Evolutionary conservation across 2,888 invertebrate genomes (phyloP).

Genomic region (Melanchra persicariae): DNA sequence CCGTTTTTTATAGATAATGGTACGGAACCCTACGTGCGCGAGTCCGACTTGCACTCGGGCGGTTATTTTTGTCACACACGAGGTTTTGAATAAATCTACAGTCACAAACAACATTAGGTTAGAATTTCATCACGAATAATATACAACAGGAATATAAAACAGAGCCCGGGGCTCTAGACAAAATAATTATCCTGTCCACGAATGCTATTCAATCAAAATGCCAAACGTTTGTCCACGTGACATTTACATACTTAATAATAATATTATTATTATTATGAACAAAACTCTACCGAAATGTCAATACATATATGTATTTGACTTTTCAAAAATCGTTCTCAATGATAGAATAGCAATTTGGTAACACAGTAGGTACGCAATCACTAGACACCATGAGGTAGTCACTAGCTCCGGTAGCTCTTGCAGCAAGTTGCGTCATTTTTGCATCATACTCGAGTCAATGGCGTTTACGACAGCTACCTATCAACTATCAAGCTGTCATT

Average conservation of each 20-base stretch:
- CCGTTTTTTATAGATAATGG: no score
- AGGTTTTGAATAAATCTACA: neutral
- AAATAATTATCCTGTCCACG: no score
- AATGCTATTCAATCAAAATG: no score
- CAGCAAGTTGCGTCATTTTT: slow-evolving; percentile 51
- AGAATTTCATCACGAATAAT: neutral
- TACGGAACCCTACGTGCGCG: no score
- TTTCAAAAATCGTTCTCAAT: neutral
- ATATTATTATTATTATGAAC: no score
- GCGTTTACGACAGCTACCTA: slow-evolving; percentile 30
- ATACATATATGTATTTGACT: neutral
- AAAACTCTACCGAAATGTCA: no score
- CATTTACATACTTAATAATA: no score
- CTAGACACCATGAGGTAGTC: neutral
- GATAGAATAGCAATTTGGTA: neutral
- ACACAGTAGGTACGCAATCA: slow-evolving; percentile 7
- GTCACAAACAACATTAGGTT: neutral
- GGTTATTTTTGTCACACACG: neutral
- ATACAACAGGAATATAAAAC: no score
- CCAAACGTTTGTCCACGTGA: no score
- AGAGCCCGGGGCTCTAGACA: no score
- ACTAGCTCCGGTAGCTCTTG: slow-evolving; percentile 2
- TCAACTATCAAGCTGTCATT: slow-evolving; percentile 36
- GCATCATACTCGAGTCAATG: slow-evolving; percentile 43
- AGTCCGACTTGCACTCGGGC: no score